Evolutionary conservation across 30 jellyfish, hydroid and myxozoan species (phyloP).

Genomic region (Turritopsis rubra): DNA sequence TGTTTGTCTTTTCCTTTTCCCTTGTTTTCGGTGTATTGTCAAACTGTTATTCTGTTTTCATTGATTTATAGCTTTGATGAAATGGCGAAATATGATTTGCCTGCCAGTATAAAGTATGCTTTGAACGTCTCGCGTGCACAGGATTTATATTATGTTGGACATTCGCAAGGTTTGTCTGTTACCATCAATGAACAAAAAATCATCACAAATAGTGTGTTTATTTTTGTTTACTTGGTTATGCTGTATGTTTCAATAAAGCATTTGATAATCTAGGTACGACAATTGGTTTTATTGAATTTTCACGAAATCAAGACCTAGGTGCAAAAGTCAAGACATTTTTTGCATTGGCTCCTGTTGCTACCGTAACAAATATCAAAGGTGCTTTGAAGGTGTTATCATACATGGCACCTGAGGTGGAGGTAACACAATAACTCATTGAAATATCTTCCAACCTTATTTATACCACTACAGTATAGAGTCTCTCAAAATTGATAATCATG

Average conservation of each 20-base stretch:
- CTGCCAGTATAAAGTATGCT: slow-evolving; percentile 55
- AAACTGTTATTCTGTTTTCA: background rate
- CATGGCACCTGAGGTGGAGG: slow-evolving; percentile 70
- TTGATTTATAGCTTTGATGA: slow-evolving; percentile 59
- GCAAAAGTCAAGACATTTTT: slow-evolving; percentile 57
- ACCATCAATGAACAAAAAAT: background rate
- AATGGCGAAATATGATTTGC: slow-evolving; percentile 80
- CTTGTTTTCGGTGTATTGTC: background rate
- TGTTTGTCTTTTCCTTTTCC: background rate
- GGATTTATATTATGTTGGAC: slow-evolving; percentile 77
- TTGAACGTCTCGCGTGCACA: slow-evolving; percentile 43
- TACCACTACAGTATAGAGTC: background rate
- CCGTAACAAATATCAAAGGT: slow-evolving; percentile 60
- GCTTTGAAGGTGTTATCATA: slow-evolving; percentile 51
- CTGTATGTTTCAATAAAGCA: background rate
- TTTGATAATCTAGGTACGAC: slow-evolving; percentile 46
- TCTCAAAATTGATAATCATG: background rate
- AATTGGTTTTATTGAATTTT: slow-evolving; percentile 76
- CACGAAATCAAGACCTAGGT: slow-evolving; percentile 59
- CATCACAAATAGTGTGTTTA: background rate
- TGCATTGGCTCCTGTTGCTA: slow-evolving; percentile 78
- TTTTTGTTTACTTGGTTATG: too few species aligned
- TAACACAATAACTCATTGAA: slow-evolving; percentile 9
- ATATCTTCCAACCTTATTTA: background rate
- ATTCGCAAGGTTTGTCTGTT: slow-evolving; percentile 51